Conservation (phyloP, 2,797 vertebrate species). For the Antennarius maculatus region DNA sequence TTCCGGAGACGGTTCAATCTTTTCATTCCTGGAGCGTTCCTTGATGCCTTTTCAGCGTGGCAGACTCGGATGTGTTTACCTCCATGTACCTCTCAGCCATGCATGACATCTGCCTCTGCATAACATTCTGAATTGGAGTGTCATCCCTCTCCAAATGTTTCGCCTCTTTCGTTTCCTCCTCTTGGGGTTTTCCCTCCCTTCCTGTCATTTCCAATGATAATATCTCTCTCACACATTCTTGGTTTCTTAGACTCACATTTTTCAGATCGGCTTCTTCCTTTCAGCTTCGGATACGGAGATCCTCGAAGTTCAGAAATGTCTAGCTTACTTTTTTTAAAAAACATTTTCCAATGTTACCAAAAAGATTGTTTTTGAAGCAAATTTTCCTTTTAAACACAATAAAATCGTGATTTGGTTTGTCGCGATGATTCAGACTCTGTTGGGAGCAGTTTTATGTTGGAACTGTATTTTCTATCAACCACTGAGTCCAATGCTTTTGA, state of each 20-base stretch:
- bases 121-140: constrained; percentile 24
- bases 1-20: background rate
- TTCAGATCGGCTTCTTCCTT: background rate
- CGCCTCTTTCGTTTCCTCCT: constrained; percentile 15
- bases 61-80: constrained; percentile 36
- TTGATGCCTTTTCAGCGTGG: background rate
- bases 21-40: background rate
- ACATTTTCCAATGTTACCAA: no score
- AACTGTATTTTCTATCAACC: no score
- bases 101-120: constrained; percentile 70
- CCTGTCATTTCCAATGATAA: background rate
- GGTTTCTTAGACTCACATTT: constrained; percentile 5
- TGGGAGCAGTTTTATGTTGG: no score
- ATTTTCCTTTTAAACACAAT: no score
- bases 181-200: background rate
- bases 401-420: no score
- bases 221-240: background rate
- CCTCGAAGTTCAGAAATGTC: background rate
- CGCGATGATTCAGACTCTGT: no score
- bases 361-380: no score
- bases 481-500: no score
- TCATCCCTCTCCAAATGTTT: constrained; percentile 32
- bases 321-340: no score
- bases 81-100: constrained; percentile 38
- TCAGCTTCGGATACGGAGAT: constrained; percentile 3